A percentile compares a stretch with the other conserved stretches of the same genome.
Conservation (phyloP, 2,797 vertebrate genomes). For the Meriones psammophilus region DNA sequence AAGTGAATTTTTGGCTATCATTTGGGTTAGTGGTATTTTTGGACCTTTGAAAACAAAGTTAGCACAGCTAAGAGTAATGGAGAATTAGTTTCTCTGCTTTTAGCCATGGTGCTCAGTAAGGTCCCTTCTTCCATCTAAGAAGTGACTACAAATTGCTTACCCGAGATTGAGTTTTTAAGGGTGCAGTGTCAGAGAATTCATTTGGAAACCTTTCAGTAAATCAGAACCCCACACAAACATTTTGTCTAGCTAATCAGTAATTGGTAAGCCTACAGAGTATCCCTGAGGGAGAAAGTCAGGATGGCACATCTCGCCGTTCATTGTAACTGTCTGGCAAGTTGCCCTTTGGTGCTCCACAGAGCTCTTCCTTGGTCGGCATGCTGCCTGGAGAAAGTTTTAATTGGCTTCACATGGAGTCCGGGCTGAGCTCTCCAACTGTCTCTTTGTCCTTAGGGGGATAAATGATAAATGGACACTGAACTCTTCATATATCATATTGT, state of each 20-base stretch:
- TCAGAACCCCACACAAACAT: neutral
- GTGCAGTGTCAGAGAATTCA: neutral
- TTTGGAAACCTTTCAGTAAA: neutral
- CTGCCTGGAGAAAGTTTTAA: conserved; percentile 45
- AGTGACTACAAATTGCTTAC: neutral
- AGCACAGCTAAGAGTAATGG: neutral
- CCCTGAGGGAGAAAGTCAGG: neutral
- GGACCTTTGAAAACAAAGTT: conserved; percentile 2
- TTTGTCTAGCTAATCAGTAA: neutral
- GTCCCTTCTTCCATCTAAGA: neutral
- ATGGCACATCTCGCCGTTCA: neutral
- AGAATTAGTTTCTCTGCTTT: neutral
- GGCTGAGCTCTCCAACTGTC: neutral
- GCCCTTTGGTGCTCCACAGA: neutral
- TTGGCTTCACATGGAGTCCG: conserved; percentile 7
- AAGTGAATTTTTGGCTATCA: neutral
- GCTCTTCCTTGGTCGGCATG: neutral
- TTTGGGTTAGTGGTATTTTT: neutral
- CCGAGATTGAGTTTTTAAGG: neutral
- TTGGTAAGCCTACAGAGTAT: neutral
- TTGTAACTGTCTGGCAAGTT: neutral
- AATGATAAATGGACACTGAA: conserved; percentile 48
- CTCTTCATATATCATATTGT: conserved; percentile 51
- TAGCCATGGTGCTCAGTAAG: neutral
- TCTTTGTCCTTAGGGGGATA: conserved; percentile 9